Conservation (phyloP, 2,113 vertebrate species). For the Prunella himalayana region DNA sequence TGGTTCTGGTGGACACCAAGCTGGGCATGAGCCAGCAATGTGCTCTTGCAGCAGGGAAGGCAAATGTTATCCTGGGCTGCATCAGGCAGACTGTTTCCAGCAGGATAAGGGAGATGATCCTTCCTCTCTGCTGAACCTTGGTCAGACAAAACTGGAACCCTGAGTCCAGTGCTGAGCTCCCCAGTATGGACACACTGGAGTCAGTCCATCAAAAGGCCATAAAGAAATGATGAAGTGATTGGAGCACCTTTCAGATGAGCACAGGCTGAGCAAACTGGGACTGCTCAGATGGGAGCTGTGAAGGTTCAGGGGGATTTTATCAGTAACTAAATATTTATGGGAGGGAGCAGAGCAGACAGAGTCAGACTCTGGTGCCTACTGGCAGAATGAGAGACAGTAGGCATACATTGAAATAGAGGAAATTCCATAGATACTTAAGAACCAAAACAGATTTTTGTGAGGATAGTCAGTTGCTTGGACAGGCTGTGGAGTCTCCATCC, state of each 20-base stretch:
- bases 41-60: background rate
- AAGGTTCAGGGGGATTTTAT: background rate
- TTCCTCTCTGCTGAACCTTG: background rate
- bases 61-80: background rate
- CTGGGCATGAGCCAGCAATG: background rate
- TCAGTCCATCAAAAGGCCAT: rapidly evolving
- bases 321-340: background rate
- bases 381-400: background rate
- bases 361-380: background rate
- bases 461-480: background rate
- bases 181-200: background rate
- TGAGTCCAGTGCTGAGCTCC: background rate
- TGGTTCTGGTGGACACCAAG: background rate
- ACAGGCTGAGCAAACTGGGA: background rate
- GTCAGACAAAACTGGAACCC: background rate
- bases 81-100: background rate
- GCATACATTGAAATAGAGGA: background rate
- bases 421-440: background rate
- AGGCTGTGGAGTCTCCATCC: background rate
- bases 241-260: background rate
- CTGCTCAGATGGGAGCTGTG: background rate
- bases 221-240: background rate
- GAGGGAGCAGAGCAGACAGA: background rate
- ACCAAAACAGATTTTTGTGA: background rate
- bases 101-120: background rate